Conservation (phyloP, 2,797 vertebrate genomes). For the Xiphophorus birchmanni region DNA sequence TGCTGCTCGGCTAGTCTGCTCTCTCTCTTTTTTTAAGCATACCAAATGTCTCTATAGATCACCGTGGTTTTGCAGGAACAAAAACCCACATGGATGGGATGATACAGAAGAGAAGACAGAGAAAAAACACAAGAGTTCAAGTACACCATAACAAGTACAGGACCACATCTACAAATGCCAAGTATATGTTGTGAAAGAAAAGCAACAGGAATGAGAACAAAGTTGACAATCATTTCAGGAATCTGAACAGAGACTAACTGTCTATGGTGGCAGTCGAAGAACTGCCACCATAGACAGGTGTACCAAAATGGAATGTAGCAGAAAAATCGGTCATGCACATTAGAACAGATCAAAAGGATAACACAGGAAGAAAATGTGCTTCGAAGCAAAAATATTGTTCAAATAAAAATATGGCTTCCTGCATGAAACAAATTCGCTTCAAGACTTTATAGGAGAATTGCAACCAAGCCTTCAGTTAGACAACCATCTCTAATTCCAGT, state of each 20-base stretch:
- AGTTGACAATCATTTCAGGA: conserved; percentile 44
- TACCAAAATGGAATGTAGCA: conserved; percentile 32
- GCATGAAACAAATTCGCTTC: not conserved
- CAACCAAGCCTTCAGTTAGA: conserved; percentile 19
- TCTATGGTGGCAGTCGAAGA: conserved; percentile 25
- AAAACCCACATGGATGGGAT: conserved; percentile 91
- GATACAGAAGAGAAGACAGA: conserved; percentile 82
- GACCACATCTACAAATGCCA: conserved; percentile 61
- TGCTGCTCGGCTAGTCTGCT: conserved; percentile 75
- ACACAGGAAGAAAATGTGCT: not conserved
- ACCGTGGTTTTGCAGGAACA: conserved; percentile 90
- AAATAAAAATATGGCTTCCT: not conserved
- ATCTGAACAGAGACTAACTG: conserved; percentile 43
- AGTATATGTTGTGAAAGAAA: conserved; percentile 50
- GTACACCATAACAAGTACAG: conserved; percentile 72
- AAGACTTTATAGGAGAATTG: conserved; percentile 16
- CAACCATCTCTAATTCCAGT: conserved; percentile 27
- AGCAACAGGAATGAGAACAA: conserved; percentile 59
- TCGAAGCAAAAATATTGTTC: not conserved
- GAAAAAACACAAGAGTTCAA: conserved; percentile 75
- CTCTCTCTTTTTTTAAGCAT: conserved; percentile 72
- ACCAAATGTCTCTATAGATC: conserved; percentile 96
- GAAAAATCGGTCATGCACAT: conserved; percentile 48
- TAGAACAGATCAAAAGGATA: conserved; percentile 49
- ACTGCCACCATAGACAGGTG: conserved; percentile 28